These are phyloP conservation scores for Nephrotoma guestfalica DNA, from an alignment of 2,888 invertebrate genomes.

Conservation along the genomic window DNA sequence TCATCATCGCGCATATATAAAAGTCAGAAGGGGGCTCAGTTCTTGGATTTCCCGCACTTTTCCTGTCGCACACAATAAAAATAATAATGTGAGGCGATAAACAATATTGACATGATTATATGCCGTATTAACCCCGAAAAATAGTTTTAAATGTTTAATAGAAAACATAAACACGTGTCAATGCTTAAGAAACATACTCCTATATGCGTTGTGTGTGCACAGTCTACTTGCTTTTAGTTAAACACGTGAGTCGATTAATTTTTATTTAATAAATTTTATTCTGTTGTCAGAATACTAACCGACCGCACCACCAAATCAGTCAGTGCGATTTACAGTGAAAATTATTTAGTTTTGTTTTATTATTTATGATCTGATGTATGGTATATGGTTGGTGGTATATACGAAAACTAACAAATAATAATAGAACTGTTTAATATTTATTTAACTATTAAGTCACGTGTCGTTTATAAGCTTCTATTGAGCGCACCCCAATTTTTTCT, in stretches of 20 bases:
- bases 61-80: neutral
- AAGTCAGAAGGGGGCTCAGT: neutral
- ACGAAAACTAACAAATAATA: neutral
- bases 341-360: neutral
- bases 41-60: neutral
- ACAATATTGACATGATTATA: neutral
- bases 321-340: neutral
- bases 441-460: neutral
- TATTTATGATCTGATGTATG: neutral
- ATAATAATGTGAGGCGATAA: neutral
- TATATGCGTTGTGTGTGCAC: neutral
- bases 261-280: neutral
- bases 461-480: neutral
- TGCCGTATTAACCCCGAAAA: neutral
- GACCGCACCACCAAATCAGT: neutral
- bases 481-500: neutral
- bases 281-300: neutral
- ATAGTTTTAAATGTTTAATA: neutral
- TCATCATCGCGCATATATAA: neutral
- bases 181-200: neutral
- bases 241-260: neutral
- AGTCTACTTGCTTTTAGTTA: neutral
- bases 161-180: neutral
- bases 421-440: neutral
- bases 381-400: neutral